Evolutionary conservation across 2,797 vertebrate species (phyloP).

Genomic region (Cygnus olor): DNA sequence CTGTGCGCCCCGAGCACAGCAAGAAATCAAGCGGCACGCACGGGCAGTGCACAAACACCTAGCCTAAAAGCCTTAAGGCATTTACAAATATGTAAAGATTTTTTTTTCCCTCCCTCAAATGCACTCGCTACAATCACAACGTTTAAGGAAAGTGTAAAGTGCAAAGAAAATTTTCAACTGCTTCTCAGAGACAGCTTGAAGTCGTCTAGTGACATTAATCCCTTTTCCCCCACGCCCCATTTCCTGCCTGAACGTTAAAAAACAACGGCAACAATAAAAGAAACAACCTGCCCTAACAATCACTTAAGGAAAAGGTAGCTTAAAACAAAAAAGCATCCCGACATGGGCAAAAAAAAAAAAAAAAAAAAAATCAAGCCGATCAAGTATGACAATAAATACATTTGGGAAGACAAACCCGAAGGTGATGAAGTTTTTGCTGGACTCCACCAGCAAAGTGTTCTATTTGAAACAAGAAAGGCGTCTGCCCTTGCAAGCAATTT

Average conservation of each 20-base stretch:
- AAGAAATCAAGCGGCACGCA: background rate
- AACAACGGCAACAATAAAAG: background rate
- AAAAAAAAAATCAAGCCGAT: background rate
- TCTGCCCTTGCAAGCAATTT: background rate
- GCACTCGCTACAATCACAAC: background rate
- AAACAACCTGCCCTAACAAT: background rate
- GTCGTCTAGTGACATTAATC: background rate
- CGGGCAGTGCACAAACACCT: background rate
- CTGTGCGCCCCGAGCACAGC: background rate
- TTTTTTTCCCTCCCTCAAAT: background rate
- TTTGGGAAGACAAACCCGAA: background rate
- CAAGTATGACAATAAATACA: background rate
- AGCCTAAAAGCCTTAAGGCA: conserved; percentile 26
- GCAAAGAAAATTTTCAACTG: conserved; percentile 10
- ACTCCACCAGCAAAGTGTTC: background rate
- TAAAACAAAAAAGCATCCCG: background rate
- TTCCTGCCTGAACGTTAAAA: background rate
- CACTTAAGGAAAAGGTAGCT: background rate
- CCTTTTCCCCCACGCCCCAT: background rate
- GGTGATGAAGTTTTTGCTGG: background rate
- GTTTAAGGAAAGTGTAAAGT: conserved; percentile 18
- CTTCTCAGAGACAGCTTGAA: background rate
- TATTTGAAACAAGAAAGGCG: background rate
- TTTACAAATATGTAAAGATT: background rate
- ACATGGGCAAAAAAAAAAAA: background rate